phyloP scores from a whole-genome alignment of 2,797 vertebrate species.

The Pterois miles region DNA sequence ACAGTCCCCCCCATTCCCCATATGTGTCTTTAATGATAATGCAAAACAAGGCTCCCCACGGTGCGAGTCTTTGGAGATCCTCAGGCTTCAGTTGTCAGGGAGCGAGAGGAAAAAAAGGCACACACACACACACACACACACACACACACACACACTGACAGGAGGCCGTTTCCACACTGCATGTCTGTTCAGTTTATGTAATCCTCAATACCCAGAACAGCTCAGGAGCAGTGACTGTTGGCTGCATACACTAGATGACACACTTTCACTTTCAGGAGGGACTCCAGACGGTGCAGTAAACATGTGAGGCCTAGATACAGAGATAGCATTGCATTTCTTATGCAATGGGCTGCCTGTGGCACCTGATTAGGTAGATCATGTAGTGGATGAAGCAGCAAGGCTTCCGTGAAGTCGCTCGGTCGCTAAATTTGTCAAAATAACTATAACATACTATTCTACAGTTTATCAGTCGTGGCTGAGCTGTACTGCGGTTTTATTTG shows the following conservation, averaged over 20 bases:
- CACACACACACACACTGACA: constrained; percentile 19
- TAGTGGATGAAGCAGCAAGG: constrained; percentile 3
- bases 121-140: constrained; percentile 23
- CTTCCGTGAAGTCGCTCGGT: not conserved
- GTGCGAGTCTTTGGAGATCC: constrained; percentile 68
- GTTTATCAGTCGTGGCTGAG: not conserved
- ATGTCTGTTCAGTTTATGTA: constrained; percentile 75
- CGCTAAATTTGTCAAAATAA: constrained; percentile 25
- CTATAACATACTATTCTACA: constrained; percentile 1
- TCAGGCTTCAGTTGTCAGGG: constrained; percentile 74
- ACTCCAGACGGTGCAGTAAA: constrained; percentile 68
- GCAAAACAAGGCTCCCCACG: constrained; percentile 69
- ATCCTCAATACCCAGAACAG: constrained; percentile 73
- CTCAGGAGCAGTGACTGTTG: constrained; percentile 71
- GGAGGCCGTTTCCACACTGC: constrained; percentile 60
- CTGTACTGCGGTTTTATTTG: not conserved
- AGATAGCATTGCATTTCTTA: constrained; percentile 46
- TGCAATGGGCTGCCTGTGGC: constrained; percentile 7
- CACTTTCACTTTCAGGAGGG: constrained; percentile 76
- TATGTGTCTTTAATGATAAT: constrained; percentile 75
- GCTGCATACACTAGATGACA: constrained; percentile 79
- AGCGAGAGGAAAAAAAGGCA: constrained; percentile 51
- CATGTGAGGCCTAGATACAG: constrained; percentile 73
- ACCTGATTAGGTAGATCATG: constrained; percentile 32
- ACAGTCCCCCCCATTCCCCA: constrained; percentile 41